phyloP scores from a whole-genome alignment of 2,888 invertebrate genomes.

The Chrysina gloriosa region DNA sequence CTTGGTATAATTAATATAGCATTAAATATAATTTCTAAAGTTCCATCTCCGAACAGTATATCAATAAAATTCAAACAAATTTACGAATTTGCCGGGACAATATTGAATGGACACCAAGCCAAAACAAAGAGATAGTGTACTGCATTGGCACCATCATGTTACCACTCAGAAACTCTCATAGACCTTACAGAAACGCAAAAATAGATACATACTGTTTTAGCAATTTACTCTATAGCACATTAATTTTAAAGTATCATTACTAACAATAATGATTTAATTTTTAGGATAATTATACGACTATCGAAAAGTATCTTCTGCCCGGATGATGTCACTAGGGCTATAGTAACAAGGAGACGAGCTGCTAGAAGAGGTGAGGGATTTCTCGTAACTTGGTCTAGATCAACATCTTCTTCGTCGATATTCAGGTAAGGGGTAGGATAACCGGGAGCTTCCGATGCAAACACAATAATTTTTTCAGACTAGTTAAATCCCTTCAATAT shows the following conservation, averaged over 20 bases:
- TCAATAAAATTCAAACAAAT: too few relatives aligned
- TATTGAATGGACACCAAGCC: too few relatives aligned
- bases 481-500: not conserved
- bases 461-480: constrained; percentile 15
- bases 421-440: constrained; percentile 65
- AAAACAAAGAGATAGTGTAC: too few relatives aligned
- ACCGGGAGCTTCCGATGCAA: not conserved
- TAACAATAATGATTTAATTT: not conserved
- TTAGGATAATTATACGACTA: constrained; percentile 77
- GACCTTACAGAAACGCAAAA: not conserved
- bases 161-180: too few relatives aligned
- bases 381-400: constrained; percentile 73
- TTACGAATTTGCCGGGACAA: too few relatives aligned
- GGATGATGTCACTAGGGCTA: constrained; percentile 79
- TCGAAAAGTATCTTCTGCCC: constrained; percentile 78
- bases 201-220: not conserved
- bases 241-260: too few relatives aligned
- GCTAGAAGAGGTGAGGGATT: constrained; percentile 72
- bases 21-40: too few relatives aligned
- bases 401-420: constrained; percentile 71
- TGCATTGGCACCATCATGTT: too few relatives aligned
- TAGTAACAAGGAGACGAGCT: constrained; percentile 71
- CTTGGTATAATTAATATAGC: too few relatives aligned
- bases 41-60: too few relatives aligned
- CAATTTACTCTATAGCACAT: not conserved